A percentile compares a stretch with the other conserved stretches of the same genome.
These are phyloP conservation scores for Myiagra hebetior DNA, from an alignment of 2,113 vertebrate genomes.

Conservation along the genomic window DNA sequence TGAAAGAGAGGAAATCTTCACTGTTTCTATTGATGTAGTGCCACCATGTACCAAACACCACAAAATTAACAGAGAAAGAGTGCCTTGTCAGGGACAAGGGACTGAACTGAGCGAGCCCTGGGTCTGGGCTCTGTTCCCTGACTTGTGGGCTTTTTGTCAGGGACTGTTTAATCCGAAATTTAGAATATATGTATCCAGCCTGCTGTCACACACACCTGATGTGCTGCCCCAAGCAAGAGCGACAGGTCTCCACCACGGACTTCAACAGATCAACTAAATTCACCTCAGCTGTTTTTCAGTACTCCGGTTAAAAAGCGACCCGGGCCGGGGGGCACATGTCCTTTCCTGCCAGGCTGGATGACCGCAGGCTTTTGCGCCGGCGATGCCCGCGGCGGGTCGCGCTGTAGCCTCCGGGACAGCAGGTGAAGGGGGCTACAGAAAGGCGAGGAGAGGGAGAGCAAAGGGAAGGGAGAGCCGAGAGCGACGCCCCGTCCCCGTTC, in stretches of 20 bases:
- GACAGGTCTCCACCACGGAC: neutral
- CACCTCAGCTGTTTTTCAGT: neutral
- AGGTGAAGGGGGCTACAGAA: neutral
- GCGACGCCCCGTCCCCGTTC: rapidly evolving
- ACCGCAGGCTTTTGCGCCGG: neutral
- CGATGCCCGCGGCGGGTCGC: neutral
- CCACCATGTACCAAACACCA: neutral
- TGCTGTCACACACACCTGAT: neutral
- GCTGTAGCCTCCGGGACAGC: neutral
- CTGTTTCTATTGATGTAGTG: neutral
- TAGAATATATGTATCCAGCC: neutral
- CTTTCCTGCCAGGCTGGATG: neutral
- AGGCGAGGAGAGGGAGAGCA: too few species aligned
- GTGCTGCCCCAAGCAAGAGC: neutral
- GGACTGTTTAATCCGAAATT: neutral
- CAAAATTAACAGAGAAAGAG: neutral
- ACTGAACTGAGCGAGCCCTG: neutral
- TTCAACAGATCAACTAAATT: neutral
- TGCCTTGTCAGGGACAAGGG: neutral
- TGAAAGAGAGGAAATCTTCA: neutral
- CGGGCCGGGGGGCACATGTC: rapidly evolving
- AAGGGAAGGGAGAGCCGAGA: rapidly evolving
- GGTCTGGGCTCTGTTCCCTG: neutral
- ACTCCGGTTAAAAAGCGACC: neutral
- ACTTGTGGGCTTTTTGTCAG: neutral